Conservation (phyloP, 2,113 vertebrate genomes). For the Xiphias gladius region DNA sequence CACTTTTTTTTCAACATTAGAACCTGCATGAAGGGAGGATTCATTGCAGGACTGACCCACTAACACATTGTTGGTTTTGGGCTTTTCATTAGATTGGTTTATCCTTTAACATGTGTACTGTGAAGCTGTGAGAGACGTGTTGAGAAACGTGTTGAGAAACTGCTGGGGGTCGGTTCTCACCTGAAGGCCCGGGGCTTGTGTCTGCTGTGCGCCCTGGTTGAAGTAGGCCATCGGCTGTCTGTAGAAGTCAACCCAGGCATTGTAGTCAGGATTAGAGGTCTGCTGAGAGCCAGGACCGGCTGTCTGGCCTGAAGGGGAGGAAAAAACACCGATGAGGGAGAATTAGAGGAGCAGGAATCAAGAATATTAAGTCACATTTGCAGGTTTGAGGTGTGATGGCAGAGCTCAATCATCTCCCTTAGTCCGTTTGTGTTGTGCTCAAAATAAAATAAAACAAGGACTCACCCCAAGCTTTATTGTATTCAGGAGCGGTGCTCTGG, state of each 20-base stretch:
- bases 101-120: no score
- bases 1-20: not conserved
- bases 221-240: constrained; percentile 96
- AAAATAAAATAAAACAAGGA: not conserved
- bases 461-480: constrained; percentile 96
- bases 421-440: not conserved
- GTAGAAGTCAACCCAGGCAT: constrained; percentile 97
- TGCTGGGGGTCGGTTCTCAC: constrained; percentile 70
- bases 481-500: constrained; percentile 92
- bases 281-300: constrained; percentile 92
- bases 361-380: not conserved
- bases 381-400: not conserved
- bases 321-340: not conserved
- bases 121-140: not conserved
- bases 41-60: not conserved
- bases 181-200: constrained; percentile 94
- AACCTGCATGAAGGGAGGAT: not conserved
- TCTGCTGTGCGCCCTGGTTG: constrained; percentile 93
- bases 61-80: not conserved
- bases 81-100: not conserved
- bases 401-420: not conserved
- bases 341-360: not conserved
- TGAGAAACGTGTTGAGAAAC: not conserved
- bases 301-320: constrained; percentile 87
- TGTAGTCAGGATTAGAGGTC: constrained; percentile 95